Percentiles rank a stretch among this genome's conserved stretches.
Evolutionary conservation across 2,888 invertebrate genomes (phyloP).

Genomic region (Galerucella nymphaeae): DNA sequence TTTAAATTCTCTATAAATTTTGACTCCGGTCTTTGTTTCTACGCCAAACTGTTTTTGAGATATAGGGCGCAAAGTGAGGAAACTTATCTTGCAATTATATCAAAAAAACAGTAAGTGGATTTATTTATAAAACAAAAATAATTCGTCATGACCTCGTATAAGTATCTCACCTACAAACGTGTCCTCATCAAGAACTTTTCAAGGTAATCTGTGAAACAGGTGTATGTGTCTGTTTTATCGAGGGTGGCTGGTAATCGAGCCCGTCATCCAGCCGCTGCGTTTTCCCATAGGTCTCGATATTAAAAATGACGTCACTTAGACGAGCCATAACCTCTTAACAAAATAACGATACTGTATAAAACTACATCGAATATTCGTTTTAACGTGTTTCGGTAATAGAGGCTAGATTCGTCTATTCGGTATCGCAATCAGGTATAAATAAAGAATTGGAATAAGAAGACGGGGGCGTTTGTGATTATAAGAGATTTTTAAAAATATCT

Average conservation of each 20-base stretch:
- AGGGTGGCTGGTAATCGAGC: constrained; percentile 41
- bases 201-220: constrained; percentile 44
- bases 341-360: background rate
- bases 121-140: background rate
- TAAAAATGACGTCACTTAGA: constrained; percentile 35
- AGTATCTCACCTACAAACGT: constrained; percentile 10
- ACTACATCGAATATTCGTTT: background rate
- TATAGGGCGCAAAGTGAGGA: too few species aligned
- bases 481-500: constrained; percentile 58
- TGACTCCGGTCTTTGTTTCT: too few species aligned
- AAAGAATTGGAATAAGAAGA: constrained; percentile 16
- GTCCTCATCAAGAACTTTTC: constrained; percentile 27
- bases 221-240: constrained; percentile 37
- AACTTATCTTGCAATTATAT: too few species aligned
- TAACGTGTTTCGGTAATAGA: background rate
- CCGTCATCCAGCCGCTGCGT: constrained; percentile 45
- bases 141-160: constrained; percentile 1
- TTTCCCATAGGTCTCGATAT: constrained; percentile 45
- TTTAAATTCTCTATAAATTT: too few species aligned
- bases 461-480: constrained; percentile 44
- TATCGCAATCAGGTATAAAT: constrained; percentile 1
- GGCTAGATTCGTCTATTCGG: background rate
- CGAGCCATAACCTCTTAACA: constrained; percentile 9
- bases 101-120: too few species aligned
- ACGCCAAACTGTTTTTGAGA: too few species aligned